phyloP scores from a whole-genome alignment of 2,113 vertebrate species.

The Todiramphus saurophagus region DNA sequence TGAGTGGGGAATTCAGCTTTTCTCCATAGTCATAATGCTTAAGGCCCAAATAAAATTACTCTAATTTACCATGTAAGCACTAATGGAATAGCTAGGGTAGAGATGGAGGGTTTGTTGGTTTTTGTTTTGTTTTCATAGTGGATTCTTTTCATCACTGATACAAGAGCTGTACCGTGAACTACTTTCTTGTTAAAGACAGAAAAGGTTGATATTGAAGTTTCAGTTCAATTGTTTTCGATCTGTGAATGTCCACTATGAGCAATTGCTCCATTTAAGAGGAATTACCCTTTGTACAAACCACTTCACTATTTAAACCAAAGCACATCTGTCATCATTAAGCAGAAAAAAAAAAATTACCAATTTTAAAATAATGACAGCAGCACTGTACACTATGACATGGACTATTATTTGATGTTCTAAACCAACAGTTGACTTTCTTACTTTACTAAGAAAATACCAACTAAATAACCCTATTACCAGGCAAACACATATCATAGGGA shows the following conservation, averaged over 20 bases:
- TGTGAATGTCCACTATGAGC: conserved; percentile 77
- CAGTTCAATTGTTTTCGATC: conserved; percentile 83
- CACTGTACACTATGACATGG: background rate
- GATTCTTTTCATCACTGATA: background rate
- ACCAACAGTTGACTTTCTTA: conserved; percentile 10
- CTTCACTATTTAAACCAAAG: conserved; percentile 86
- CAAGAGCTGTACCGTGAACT: conserved; percentile 10
- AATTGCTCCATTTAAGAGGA: conserved; percentile 82
- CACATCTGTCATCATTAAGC: conserved; percentile 83
- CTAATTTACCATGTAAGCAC: conserved; percentile 50
- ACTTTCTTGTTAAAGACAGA: conserved; percentile 79
- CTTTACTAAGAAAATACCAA: conserved; percentile 3
- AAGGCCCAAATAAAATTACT: conserved; percentile 52
- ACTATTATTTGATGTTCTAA: background rate
- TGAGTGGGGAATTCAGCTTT: conserved; percentile 49
- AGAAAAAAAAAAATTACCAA: conserved; percentile 51
- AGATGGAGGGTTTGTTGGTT: background rate
- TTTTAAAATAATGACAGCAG: conserved; percentile 66
- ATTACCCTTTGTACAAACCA: conserved; percentile 83
- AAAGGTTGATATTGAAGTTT: conserved; percentile 78
- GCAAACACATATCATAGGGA: background rate
- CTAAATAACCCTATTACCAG: background rate
- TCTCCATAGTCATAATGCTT: conserved; percentile 31
- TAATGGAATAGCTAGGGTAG: conserved; percentile 6
- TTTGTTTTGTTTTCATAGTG: conserved; percentile 29